Base-by-base conservation (phyloP, 1,140 invertebrate species). In the Himalopsyche phryganea region DNA sequence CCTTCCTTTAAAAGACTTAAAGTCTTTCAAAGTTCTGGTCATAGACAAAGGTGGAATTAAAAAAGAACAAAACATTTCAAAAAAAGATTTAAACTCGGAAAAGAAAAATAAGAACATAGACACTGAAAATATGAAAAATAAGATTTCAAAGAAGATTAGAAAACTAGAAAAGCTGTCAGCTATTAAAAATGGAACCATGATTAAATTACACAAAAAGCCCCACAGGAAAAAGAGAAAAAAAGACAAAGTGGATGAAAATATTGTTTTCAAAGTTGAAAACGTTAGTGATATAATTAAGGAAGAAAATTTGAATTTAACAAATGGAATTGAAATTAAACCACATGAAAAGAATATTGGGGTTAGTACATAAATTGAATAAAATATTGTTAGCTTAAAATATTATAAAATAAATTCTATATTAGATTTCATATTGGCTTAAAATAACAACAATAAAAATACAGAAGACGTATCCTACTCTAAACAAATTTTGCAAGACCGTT, bases 81-180 rank as follows among this genome's bases (percentile, higher is more conserved):
- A 32, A 28, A 28, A 28, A 28, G 4, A 28, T 5, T 28, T 9
- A 9, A 3, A 3, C 23, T 5, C 23, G 7, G 7, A 28, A 28
- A 45, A 20, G 32, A 52, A 15, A 53, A 44, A 53, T 18, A 45
- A 32, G n/a, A 35, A 17, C 6, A 40, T 40, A 11, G 19, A 41
- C 10, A 23, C 40, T 35, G 36, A 51, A 14, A 40, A 51, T n/a
- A 14, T 51, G 36, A 19, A 51, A 11, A 19, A 19, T 23, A 51
- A 51, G 20, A 40, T 51, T n/a, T 17, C 20, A 17, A 52, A 52
- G 32, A 51, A 51, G 20, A 40, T 51, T n/a, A 38, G 28, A 33
- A 52, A 52, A 17, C 40, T 38, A n/a, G 48, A 50, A 17, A 38
- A 35, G 10, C 14, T 52, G 13, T 23, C 50, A 6, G 36, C 40